A percentile compares a stretch with the other conserved stretches of the same genome.
Evolutionary conservation across 2,888 invertebrate species (phyloP).

Genomic region (Bombyx huttoni): DNA sequence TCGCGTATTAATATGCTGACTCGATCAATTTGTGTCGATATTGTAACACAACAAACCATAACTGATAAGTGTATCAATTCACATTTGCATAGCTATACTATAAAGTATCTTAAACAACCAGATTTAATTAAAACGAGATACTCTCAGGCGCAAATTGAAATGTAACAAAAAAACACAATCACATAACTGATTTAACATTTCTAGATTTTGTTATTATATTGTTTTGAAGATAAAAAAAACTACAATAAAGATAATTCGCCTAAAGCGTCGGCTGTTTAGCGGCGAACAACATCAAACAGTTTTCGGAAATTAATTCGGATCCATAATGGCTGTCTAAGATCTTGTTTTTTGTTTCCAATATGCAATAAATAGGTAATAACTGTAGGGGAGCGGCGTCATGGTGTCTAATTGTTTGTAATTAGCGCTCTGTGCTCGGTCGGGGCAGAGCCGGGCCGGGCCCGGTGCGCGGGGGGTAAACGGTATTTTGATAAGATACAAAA

Average conservation of each 20-base stretch:
- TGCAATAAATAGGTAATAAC: conserved; percentile 55
- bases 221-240: background rate
- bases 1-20: too few relatives aligned
- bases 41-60: too few relatives aligned
- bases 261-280: conserved; percentile 3
- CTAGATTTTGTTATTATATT: too few relatives aligned
- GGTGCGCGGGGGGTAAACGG: background rate
- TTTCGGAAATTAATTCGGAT: conserved; percentile 13
- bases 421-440: conserved; percentile 18
- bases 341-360: conserved; percentile 50
- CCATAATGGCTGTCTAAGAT: conserved; percentile 27
- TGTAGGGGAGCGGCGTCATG: conserved; percentile 37
- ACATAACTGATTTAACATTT: background rate
- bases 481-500: background rate
- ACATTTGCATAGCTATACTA: too few relatives aligned
- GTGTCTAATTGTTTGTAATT: conserved; percentile 63
- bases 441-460: background rate
- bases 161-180: background rate
- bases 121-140: background rate
- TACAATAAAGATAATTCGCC: background rate
- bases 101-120: background rate
- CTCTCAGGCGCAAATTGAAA: background rate
- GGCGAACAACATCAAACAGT: conserved; percentile 9
- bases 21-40: too few relatives aligned
- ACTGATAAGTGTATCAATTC: too few relatives aligned